Base-by-base conservation (phyloP, 2,113 vertebrate species). In the Neodontobutis hainanensis region DNA sequence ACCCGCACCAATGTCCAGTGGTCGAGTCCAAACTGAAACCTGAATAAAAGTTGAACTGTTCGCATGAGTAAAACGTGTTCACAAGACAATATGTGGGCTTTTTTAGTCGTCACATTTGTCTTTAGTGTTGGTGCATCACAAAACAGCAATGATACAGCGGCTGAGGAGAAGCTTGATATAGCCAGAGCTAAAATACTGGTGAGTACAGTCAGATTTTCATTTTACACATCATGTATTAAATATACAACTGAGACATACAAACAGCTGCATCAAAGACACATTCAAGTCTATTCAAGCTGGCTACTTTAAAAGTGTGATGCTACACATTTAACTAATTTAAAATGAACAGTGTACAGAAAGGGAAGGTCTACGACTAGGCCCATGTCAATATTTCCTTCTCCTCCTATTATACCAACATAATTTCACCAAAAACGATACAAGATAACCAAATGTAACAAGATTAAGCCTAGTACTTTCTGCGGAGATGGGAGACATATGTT, bases 151-250 rank as follows among this genome's bases (percentile, higher is more conserved):
- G 55, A 75, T 12, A 68, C 75, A 4, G 56, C 11, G 0, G 66
- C 2, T 5, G 77, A 88, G 19, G 78, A 91, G 10, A 44, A 77
- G 36, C 55, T 55, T 3, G 16, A 72, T 0, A 85, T 93, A 63
- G 89, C 92, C 72, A 85, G 81, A 78, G 92, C 78, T 6, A 93
- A 89, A 87, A 72, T 93, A 47, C 6, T 92, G 86, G 92, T 93
- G 72, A 92, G 92, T 90, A 52, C 0, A 19, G 8, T 48, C 1
- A 6, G 50, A 49, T 16, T 5, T 4, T 38, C 8, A 55, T 27
- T 38, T 6, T 6, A 10, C 16, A 5, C 5, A 10, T 2, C 11
- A 4, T 11, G 8, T 27, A 27, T 27, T 27, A 27, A 27, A 27
- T 27, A 27, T 27, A 27, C 19, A 27, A 27, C 19, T 27, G 19